Conservation (phyloP, 2,797 vertebrate species). For the Miichthys miiuy region DNA sequence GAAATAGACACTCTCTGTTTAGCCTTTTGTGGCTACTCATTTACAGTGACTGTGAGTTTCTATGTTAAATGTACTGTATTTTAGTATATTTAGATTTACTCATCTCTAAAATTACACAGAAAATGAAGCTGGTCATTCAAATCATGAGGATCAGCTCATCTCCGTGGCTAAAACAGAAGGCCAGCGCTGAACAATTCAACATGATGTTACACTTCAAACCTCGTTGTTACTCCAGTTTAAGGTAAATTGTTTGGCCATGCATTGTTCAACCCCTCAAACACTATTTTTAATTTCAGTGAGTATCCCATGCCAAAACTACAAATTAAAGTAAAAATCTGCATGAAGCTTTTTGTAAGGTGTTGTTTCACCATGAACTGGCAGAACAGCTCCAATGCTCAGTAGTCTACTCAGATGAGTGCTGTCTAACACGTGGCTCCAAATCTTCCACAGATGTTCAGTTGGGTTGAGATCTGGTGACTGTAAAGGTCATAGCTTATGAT, state of each 20-base stretch:
- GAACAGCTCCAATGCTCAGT: neutral
- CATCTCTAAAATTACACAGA: neutral
- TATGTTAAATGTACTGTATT: neutral
- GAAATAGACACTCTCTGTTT: slow-evolving; percentile 5
- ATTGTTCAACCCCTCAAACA: neutral
- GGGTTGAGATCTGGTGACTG: too few relatives aligned
- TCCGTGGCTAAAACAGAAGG: neutral
- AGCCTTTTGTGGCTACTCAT: neutral
- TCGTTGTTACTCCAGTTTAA: neutral
- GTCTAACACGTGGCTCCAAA: neutral
- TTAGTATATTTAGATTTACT: neutral
- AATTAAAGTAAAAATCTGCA: neutral
- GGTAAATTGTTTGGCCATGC: neutral
- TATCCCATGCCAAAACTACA: neutral
- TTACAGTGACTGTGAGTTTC: neutral
- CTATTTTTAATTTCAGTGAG: neutral
- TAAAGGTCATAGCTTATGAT: neutral
- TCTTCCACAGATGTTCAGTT: neutral
- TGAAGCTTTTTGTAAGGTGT: neutral
- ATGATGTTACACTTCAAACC: neutral
- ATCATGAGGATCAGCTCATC: neutral
- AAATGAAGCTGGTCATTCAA: neutral
- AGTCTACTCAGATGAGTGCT: neutral
- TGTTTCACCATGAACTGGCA: neutral
- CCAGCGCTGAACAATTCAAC: neutral